These are phyloP conservation scores for Teleiodes luculella DNA, from an alignment of 2,888 invertebrate genomes.

Conservation along the genomic window DNA sequence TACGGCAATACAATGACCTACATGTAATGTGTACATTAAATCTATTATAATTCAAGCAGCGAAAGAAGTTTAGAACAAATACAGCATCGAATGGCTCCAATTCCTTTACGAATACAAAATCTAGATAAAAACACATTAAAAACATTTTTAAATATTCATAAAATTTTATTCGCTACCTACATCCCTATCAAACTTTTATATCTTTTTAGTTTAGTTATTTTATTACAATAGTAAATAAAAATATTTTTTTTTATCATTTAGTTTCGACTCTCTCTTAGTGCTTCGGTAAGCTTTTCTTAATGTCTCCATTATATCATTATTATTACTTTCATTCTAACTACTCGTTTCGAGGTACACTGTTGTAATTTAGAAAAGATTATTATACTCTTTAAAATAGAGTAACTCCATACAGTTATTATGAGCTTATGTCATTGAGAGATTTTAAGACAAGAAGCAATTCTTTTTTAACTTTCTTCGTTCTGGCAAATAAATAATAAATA, in stretches of 20 bases:
- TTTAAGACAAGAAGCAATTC: too few species aligned
- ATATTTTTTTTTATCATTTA: slow-evolving; percentile 38
- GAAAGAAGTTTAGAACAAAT: slow-evolving; percentile 21
- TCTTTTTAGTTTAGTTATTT: slow-evolving; percentile 22
- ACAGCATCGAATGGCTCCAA: slow-evolving; percentile 31
- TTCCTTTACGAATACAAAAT: slow-evolving; percentile 24
- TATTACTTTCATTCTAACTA: slow-evolving; percentile 17
- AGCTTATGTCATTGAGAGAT: too few species aligned
- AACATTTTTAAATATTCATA: slow-evolving; percentile 31
- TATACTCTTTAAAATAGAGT: neutral
- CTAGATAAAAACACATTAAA: neutral
- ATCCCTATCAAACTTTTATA: slow-evolving; percentile 41
- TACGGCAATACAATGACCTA: slow-evolving; percentile 19
- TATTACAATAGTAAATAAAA: slow-evolving; percentile 47
- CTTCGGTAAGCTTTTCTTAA: slow-evolving; percentile 19
- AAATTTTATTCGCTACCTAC: slow-evolving; percentile 64
- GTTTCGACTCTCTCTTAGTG: slow-evolving; percentile 27
- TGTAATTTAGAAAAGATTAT: neutral
- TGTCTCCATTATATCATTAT: slow-evolving; percentile 25
- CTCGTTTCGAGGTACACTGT: slow-evolving; percentile 14
- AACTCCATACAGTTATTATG: neutral
- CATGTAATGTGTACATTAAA: slow-evolving; percentile 15
- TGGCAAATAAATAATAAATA: too few species aligned
- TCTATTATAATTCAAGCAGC: slow-evolving; percentile 21
- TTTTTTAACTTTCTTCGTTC: too few species aligned